Base-by-base conservation (phyloP, 2,113 vertebrate species). In the Sisor rabdophorus region DNA sequence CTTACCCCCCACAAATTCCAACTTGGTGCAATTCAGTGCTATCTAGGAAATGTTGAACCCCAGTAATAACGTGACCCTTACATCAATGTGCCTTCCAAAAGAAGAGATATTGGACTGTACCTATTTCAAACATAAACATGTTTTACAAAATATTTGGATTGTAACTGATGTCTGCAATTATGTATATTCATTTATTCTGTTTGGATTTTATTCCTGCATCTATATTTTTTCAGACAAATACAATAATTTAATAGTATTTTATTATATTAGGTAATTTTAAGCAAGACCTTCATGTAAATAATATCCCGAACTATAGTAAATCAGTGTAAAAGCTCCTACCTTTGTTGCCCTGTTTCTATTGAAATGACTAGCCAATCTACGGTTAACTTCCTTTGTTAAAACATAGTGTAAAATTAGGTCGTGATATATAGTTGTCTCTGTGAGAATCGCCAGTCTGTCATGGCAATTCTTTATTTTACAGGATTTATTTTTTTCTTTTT, bases 401-500 rank as follows among this genome's bases (percentile, higher is more conserved):
- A 77, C 76, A 73, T 76, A 73, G 83, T 81, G 63, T 67, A 82
- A 44, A 81, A 65, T 53, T 20, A 82, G 64, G 77, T 69, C 79
- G 80, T 84, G 80, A 84, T 80, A 84, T 84, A 82, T 86, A 81
- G 86, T 87, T 88, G 88, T 84, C 84, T 89, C 80, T 84, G 82
- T 87, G 79, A 82, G 86, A 86, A 88, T 87, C 86, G 87, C 84
- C 80, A 79, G 84, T 87, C 88, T 85, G 81, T 86, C 86, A 84
- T 88, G 87, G 85, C 90, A 91, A 87, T 91, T 91, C 90, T 93
- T 92, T 85, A 91, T 92, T 91, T 89, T 89, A 90, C 87, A 82
- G 55, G 84, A 88, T 79, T 83, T 87, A 87, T 82, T 89, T 85
- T 91, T 93, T 84, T 91, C 93, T 93, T 47, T 0, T 64, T 68